Evolutionary conservation across 1,140 invertebrate genomes (phyloP), one percentile per base, ranked within the genome.

Genomic region (Brachystomella parvula): DNA sequence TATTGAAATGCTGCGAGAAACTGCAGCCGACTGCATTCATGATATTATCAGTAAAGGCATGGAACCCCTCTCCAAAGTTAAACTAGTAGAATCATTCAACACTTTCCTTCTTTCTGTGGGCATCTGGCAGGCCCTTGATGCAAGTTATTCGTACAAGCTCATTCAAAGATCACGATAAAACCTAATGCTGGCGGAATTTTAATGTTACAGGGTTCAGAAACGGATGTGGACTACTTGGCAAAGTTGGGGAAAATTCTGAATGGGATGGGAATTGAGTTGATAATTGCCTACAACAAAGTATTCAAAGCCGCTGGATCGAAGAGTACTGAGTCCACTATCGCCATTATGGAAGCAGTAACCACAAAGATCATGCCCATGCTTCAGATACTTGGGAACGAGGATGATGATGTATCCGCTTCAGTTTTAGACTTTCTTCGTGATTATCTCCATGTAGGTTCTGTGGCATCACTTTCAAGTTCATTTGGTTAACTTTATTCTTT

Each of bases 41-140:
- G 81, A 82, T 63, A 81, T 84, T 33, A 76, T 84, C 29, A 76
- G 74, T 33, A 85, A 85, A 75, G 83, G 83, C 47, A 85, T 85
- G 83, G 83, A 84, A 15, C 82, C 83, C 2, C 64, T 79, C 15
- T 77, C 79, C 2, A 85, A 84, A 75, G 78, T 78, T 3, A 79
- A 80, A 70, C 75, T 85, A 12, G 79, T 84, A 24, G 82, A 84
- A 70, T 83, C 82, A 15, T 82, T 84, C 70, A 76, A 78, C 32
- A 71, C 74, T 28, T 77, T 83, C 2, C 71, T 83, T 15, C 26
- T 72, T 80, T 31, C 75, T 75, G 61, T 70, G 75, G 28, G 67
- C 65, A 57, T 68, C 6, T 68, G 65, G 69, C 57, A 39, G 31
- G 17, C 21, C 44, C 24, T 67, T 47, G 6, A 21, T 30, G 67